Evolutionary conservation across 2,113 vertebrate genomes (phyloP).

Genomic region (Porphyrio hochstetteri): DNA sequence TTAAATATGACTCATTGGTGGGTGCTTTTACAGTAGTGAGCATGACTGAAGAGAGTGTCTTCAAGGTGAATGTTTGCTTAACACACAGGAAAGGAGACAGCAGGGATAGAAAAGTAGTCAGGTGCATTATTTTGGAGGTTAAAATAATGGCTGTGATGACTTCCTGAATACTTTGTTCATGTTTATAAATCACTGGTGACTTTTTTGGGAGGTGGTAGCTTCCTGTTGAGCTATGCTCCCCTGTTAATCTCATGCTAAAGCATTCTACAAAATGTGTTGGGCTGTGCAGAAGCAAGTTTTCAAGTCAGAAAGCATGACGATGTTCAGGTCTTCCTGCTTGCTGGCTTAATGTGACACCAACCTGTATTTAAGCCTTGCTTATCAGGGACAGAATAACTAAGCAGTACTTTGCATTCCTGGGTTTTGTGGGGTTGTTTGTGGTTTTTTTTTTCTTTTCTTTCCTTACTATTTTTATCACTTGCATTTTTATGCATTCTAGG

Average conservation of each 20-base stretch:
- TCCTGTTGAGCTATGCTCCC: fast-evolving
- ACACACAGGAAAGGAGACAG: background rate
- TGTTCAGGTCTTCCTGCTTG: background rate
- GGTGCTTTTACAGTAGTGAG: background rate
- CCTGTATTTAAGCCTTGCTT: background rate
- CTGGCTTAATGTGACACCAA: background rate
- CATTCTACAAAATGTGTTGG: background rate
- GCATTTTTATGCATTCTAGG: conserved; percentile 75
- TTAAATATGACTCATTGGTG: background rate
- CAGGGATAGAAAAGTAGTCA: background rate
- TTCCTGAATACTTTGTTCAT: background rate
- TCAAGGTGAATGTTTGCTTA: background rate
- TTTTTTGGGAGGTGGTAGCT: background rate
- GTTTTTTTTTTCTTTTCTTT: background rate
- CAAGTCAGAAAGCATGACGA: background rate
- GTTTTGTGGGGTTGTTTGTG: too few species aligned
- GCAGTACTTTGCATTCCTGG: background rate
- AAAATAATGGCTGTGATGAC: background rate
- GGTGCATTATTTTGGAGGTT: background rate
- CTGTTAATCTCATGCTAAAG: background rate
- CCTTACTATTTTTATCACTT: background rate
- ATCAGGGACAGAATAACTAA: background rate
- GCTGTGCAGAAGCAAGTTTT: background rate
- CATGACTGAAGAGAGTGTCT: background rate
- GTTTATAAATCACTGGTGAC: background rate